A percentile compares a stretch with the other conserved stretches of the same genome.
Evolutionary conservation across 2,888 invertebrate genomes (phyloP).

Genomic region (Pristionchus exspectatus): DNA sequence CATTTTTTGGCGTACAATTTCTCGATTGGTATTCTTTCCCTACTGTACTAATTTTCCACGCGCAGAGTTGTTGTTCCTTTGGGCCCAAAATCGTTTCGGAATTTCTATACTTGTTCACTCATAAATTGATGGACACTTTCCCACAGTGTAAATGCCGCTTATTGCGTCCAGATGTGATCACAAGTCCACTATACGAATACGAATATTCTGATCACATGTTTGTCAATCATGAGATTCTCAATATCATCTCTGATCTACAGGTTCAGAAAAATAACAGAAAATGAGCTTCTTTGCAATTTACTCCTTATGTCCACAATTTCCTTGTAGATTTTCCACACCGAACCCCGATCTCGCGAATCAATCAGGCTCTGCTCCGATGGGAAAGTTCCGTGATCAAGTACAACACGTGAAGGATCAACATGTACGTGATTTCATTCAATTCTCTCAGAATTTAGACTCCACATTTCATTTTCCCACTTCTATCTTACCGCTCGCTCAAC

Average conservation of each 20-base stretch:
- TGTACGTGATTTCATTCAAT: constrained; percentile 4
- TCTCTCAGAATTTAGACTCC: not conserved
- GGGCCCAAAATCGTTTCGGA: too few relatives aligned
- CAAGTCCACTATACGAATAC: too few relatives aligned
- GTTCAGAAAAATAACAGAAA: too few relatives aligned
- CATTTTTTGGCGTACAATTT: not conserved
- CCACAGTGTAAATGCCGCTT: not conserved
- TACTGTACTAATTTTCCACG: too few relatives aligned
- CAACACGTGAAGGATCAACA: constrained; percentile 63
- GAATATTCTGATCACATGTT: too few relatives aligned
- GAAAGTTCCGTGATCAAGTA: constrained; percentile 70
- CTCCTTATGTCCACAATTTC: not conserved
- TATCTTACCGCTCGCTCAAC: too few relatives aligned
- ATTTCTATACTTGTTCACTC: too few relatives aligned
- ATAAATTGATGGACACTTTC: not conserved
- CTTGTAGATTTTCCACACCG: constrained; percentile 11
- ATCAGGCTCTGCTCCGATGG: constrained; percentile 70
- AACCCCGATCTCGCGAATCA: constrained; percentile 58
- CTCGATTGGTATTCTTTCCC: too few relatives aligned
- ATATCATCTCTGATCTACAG: too few relatives aligned
- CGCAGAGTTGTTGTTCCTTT: too few relatives aligned
- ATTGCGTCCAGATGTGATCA: not conserved
- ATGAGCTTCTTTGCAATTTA: too few relatives aligned
- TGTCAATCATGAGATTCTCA: too few relatives aligned
- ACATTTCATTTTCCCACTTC: not conserved